phyloP scores from a whole-genome alignment of 2,113 vertebrate genomes.

The Sakesphorus luctuosus region DNA sequence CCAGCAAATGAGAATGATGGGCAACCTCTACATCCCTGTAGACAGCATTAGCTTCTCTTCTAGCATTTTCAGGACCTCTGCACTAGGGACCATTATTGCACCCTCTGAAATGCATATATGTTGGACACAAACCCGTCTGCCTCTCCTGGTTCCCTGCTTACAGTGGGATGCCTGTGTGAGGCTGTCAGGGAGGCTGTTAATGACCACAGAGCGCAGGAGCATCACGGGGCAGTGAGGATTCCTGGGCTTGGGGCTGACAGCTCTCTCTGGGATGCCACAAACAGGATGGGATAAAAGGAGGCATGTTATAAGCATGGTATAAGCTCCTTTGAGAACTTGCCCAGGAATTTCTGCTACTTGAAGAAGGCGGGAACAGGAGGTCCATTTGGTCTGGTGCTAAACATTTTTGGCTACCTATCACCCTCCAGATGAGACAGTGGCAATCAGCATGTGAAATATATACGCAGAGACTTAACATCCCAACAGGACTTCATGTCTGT shows the following conservation, averaged over 20 bases:
- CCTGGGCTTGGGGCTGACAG: not conserved
- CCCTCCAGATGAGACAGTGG: not conserved
- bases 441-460: not conserved
- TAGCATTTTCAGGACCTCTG: not conserved
- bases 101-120: not conserved
- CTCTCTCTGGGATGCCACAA: not conserved
- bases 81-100: not conserved
- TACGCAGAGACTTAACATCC: not conserved
- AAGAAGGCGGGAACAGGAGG: not conserved
- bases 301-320: not conserved
- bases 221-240: fast-evolving
- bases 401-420: not conserved
- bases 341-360: not conserved
- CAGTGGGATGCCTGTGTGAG: fast-evolving
- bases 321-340: not conserved
- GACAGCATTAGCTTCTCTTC: not conserved
- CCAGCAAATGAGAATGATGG: not conserved
- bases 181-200: not conserved
- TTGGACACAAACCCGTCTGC: not conserved
- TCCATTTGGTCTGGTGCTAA: not conserved
- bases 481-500: not conserved
- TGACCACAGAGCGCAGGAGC: not conserved
- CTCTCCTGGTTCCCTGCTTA: not conserved
- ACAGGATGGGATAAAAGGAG: not conserved
- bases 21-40: not conserved